phyloP scores from a whole-genome alignment of 37 sponge, comb jelly and placozoan species.

The Tethya wilhelma region DNA sequence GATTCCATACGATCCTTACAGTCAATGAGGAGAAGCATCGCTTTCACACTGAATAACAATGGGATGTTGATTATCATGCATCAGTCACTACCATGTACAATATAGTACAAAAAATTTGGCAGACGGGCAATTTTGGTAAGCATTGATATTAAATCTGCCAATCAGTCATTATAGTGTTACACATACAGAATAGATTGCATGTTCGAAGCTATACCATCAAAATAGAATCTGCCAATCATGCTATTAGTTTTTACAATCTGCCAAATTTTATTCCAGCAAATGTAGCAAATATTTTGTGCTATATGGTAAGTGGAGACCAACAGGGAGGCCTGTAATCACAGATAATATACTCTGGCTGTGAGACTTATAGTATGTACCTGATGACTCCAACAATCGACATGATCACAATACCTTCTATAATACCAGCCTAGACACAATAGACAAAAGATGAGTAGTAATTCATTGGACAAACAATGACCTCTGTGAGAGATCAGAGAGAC shows the following conservation, averaged over 20 bases:
- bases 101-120: background rate
- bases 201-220: too few species aligned
- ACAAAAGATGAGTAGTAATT: background rate
- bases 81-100: background rate
- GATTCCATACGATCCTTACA: constrained; percentile 80
- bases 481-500: background rate
- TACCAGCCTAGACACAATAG: constrained; percentile 73
- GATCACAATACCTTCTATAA: constrained; percentile 84
- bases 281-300: too few species aligned
- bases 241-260: too few species aligned
- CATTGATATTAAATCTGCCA: background rate
- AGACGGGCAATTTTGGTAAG: too few species aligned
- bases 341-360: background rate
- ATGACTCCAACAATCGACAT: constrained; percentile 74
- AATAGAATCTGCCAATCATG: too few species aligned
- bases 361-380: constrained; percentile 67
- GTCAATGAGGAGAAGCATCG: constrained; percentile 88
- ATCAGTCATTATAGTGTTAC: too few species aligned
- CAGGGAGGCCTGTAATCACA: too few species aligned
- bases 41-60: constrained; percentile 80
- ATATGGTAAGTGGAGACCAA: too few species aligned
- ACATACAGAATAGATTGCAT: too few species aligned
- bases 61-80: constrained; percentile 16
- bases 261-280: too few species aligned
- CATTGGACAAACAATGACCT: background rate